Evolutionary conservation across 1,140 invertebrate genomes (phyloP), one percentile per base, ranked within the genome.

Genomic region (Cheumatopsyche charites): DNA sequence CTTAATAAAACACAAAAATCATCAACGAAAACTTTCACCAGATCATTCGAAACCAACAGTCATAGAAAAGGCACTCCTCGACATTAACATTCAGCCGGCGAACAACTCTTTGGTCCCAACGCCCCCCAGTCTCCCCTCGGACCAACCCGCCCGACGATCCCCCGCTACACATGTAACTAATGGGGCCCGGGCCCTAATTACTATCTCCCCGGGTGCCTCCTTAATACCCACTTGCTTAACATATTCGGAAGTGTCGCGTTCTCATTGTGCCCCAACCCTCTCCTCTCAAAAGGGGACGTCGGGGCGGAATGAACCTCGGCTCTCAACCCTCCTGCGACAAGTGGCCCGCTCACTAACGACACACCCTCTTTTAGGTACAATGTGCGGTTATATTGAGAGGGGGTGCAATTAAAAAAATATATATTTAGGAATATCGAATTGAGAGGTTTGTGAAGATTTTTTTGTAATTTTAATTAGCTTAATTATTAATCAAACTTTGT

Each of bases 141-240:
- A 25, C 29, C 29, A 3, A 36, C 12, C 7, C 43, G 17, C 17
- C 19, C 36, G n/a, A 13, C 52, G 58, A 36, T 36, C 63, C 47
- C 13, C 12, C 25, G 73, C 73, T 74, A 69, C 73, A 75, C 66
- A 75, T 72, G 73, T 49, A 69, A 70, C 73, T 75, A 75, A 75
- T 75, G 73, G 73, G 49, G 21, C 70, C 19, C 12, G 70, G 66
- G 43, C 69, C 69, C 70, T 75, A 75, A 75, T 75, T 75, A 75
- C 73, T 71, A 69, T 67, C 73, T 67, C 65, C 65, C 65, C 65
- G 43, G 65, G 65, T 49, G 42, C 65, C 65, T 67, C 65, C 45
- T 67, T 67, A 67, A 67, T 67, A 67, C 65, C 65, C 65, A 67
- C 65, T 67, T 67, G 65, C 65, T 67, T 67, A 67, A 67, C 65